Conservation (phyloP, 2,113 vertebrate genomes). For the Asarcornis scutulata region DNA sequence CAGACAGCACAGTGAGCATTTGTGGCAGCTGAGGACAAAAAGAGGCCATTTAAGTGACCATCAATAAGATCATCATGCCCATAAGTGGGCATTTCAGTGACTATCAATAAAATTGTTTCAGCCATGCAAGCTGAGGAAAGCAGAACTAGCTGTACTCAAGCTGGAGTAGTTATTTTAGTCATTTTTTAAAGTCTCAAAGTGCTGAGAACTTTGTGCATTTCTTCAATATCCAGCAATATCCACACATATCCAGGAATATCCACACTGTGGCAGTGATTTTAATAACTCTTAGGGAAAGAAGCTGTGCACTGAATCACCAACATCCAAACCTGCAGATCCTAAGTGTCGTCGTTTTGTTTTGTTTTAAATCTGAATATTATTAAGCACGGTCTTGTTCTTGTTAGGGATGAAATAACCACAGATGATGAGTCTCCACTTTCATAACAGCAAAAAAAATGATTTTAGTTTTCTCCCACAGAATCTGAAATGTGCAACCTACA, state of each 20-base stretch:
- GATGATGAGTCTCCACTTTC: not conserved
- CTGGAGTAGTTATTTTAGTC: not conserved
- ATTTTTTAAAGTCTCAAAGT: not conserved
- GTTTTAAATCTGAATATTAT: not conserved
- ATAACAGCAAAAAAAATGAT: not conserved
- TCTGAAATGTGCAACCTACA: not conserved
- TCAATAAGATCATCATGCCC: not conserved
- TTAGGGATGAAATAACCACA: not conserved
- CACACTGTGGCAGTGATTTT: not conserved
- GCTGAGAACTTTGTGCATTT: not conserved
- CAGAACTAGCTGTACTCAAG: not conserved
- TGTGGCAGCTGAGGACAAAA: not conserved
- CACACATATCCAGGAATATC: not conserved
- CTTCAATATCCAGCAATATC: not conserved
- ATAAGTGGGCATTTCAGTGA: not conserved
- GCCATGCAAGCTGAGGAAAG: not conserved
- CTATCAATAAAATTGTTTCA: not conserved
- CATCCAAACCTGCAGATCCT: not conserved
- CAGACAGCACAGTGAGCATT: not conserved
- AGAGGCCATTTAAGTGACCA: not conserved
- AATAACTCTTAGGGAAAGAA: not conserved
- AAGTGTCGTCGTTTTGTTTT: not conserved
- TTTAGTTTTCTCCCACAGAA: not conserved
- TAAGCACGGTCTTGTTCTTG: not conserved
- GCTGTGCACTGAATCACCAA: not conserved